Base-by-base conservation (phyloP, 2,888 invertebrate genomes). In the Orchesella flavescens region DNA sequence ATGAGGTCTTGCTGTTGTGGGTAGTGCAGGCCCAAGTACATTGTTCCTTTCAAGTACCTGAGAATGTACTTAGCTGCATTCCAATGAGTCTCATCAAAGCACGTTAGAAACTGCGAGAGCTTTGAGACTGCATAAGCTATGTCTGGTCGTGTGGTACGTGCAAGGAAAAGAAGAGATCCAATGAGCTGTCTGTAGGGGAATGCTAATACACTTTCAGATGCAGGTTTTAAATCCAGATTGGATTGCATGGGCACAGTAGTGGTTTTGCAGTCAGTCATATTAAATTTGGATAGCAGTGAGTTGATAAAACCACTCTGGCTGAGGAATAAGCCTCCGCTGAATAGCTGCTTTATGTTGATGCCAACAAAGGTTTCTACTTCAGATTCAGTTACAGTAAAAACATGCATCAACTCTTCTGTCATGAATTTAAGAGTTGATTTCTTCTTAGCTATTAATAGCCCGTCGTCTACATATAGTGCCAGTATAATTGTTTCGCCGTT, bases 141-240 rank as follows among this genome's bases (percentile, higher is more conserved):
- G 57, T 88, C 89, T 10, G 88, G 88, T 12, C 88, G 59, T 1
- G 88, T 86, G 10, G 57, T 23, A 3, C 65, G 59, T 0, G 88
- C 84, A 5, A 88, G 43, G 53, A 87, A 89, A 19, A 88, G 65
- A 0, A 89, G 57, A 13, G 81, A 46, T n/a, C 88, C 88, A 24
- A 88, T 80, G 15, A 87, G 69, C 44, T 86, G 69, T 12, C 76
- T 78, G 43, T 86, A 87, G 1, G 86, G 87, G 12, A 0, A 24
- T n/a, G 46, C 69, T 2, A 21, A 12, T 43, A 66, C 44, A 19
- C 10, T 1, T n/a, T 34, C 17, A 13, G 19, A 4, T 34, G 34
- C 55, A 15, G 17, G 13, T 57, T 1, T 15, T 5, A 78, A 13
- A 1, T 79, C 73, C n/a, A 63, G 0, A 1, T 34, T 19, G 0